phyloP scores from a whole-genome alignment of 2,888 invertebrate genomes.

The Dynastes maya region DNA sequence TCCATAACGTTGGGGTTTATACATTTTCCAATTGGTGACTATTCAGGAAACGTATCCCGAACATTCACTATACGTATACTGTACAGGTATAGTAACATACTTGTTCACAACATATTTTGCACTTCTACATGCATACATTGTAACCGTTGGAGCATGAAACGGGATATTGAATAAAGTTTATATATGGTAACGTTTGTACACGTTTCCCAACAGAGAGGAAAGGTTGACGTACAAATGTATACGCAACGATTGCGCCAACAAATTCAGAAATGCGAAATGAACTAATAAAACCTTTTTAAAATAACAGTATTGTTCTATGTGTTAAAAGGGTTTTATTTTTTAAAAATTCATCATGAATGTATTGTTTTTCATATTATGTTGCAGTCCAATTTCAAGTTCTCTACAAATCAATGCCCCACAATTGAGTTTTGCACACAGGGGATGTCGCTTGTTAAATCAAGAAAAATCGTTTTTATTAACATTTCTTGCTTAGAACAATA shows the following conservation, averaged over 20 bases:
- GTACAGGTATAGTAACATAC: background rate
- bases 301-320: too few species aligned
- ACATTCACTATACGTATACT: background rate
- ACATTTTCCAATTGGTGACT: slow-evolving; percentile 12
- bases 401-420: too few species aligned
- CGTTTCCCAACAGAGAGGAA: background rate
- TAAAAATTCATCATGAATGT: too few species aligned
- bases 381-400: too few species aligned
- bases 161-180: slow-evolving; percentile 48
- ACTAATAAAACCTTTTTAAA: too few species aligned
- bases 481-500: too few species aligned
- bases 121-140: background rate
- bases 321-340: too few species aligned
- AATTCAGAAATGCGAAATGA: background rate
- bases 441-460: too few species aligned
- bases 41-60: background rate
- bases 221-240: background rate
- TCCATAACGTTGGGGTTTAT: background rate
- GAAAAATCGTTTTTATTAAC: too few species aligned
- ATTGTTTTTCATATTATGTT: too few species aligned
- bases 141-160: slow-evolving; percentile 53
- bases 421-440: too few species aligned
- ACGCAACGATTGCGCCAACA: background rate
- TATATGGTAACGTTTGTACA: background rate
- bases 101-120: background rate